Conservation (phyloP, 2,797 vertebrate species). For the Paguma larvata region DNA sequence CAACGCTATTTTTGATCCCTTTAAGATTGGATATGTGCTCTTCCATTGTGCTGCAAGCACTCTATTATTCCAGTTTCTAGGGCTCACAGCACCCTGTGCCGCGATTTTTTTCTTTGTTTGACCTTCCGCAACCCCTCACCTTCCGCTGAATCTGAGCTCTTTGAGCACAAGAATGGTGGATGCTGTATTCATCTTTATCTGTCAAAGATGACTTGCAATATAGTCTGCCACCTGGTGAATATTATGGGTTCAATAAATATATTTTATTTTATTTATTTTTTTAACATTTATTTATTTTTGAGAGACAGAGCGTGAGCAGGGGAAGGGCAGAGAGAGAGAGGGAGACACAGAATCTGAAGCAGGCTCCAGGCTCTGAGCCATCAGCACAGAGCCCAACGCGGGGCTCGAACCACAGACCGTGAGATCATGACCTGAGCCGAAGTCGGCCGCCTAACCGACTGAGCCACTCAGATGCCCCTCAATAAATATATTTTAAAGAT, state of each 20-base stretch:
- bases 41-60: neutral
- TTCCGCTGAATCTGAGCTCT: neutral
- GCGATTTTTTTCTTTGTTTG: neutral
- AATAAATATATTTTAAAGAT: slow-evolving; percentile 4
- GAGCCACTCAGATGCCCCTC: too few relatives aligned
- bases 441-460: too few relatives aligned
- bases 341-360: too few relatives aligned
- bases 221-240: neutral
- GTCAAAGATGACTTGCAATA: neutral
- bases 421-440: too few relatives aligned
- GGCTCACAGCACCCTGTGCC: neutral
- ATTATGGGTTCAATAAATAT: neutral
- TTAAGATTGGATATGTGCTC: neutral
- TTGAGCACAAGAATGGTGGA: neutral
- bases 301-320: too few relatives aligned
- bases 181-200: neutral
- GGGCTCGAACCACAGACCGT: too few relatives aligned
- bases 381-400: too few relatives aligned
- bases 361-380: too few relatives aligned
- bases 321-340: too few relatives aligned
- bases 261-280: too few relatives aligned
- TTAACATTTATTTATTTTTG: too few relatives aligned
- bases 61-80: neutral
- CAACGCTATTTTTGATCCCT: neutral
- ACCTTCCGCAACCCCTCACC: neutral